A percentile compares a stretch with the other conserved stretches of the same genome.
These are phyloP conservation scores for Burhinus bistriatus DNA, from an alignment of 2,113 vertebrate species.

Conservation along the genomic window DNA sequence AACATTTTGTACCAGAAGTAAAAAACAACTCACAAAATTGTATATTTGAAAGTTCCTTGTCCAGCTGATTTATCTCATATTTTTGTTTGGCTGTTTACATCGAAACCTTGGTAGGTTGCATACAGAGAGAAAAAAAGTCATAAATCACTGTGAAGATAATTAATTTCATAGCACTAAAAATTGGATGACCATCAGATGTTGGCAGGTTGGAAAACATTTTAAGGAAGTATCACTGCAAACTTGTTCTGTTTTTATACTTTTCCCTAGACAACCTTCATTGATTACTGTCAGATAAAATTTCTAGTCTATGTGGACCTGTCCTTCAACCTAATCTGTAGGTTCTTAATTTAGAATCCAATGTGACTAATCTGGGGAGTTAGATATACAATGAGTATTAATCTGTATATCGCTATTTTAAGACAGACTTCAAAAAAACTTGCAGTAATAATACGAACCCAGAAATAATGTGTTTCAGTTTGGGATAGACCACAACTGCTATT, in stretches of 20 bases:
- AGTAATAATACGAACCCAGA: background rate
- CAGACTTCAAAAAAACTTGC: background rate
- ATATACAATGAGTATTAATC: background rate
- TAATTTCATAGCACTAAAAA: background rate
- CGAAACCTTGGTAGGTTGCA: background rate
- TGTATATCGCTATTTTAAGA: background rate
- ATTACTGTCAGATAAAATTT: background rate
- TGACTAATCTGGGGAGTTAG: background rate
- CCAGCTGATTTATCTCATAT: background rate
- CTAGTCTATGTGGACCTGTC: background rate
- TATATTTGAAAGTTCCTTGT: background rate
- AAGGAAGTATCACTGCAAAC: background rate
- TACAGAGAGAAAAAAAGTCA: background rate
- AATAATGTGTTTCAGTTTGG: background rate
- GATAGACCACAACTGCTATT: background rate
- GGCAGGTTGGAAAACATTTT: background rate
- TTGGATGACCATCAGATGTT: background rate
- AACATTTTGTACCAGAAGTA: background rate
- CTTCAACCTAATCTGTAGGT: background rate
- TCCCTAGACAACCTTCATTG: background rate
- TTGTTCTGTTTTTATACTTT: background rate
- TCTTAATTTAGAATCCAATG: background rate
- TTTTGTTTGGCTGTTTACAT: background rate
- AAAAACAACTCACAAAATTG: background rate
- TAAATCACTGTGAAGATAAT: background rate